phyloP scores from a whole-genome alignment of 37 sponge, comb jelly and placozoan genomes.

The Beroe forskalii region DNA sequence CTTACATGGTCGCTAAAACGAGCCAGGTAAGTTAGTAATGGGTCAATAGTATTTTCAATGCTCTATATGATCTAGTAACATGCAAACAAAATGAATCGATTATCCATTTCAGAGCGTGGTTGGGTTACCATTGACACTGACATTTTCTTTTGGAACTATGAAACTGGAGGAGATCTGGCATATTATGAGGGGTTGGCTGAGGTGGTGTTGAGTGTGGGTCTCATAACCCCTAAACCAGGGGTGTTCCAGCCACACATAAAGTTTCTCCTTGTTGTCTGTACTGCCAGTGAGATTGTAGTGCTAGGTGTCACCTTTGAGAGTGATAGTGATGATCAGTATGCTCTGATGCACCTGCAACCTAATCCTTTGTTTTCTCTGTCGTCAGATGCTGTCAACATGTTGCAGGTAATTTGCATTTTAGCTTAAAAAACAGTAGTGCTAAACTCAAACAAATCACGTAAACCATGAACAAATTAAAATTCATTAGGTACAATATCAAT shows the following conservation, averaged over 20 bases:
- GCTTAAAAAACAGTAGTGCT: too few species aligned
- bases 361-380: constrained; percentile 89
- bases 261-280: constrained; percentile 84
- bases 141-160: constrained; percentile 95
- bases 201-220: constrained; percentile 85
- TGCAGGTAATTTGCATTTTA: constrained; percentile 47
- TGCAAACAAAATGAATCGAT: too few species aligned
- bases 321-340: constrained; percentile 68
- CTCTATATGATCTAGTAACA: too few species aligned
- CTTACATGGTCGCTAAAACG: too few species aligned
- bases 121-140: constrained; percentile 94
- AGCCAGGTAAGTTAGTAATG: too few species aligned
- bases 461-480: too few species aligned
- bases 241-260: constrained; percentile 90
- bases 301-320: constrained; percentile 91
- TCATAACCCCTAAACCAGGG: constrained; percentile 81
- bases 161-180: constrained; percentile 79
- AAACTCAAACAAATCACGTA: too few species aligned
- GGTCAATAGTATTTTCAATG: too few species aligned
- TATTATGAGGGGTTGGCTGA: constrained; percentile 97
- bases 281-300: constrained; percentile 84
- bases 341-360: constrained; percentile 94
- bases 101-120: constrained; percentile 70
- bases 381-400: constrained; percentile 81
- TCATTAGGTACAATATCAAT: too few species aligned